Percentiles rank a stretch among this genome's conserved stretches.
Evolutionary conservation across 2,888 invertebrate species (phyloP).

Genomic region (Quadriops clusia): DNA sequence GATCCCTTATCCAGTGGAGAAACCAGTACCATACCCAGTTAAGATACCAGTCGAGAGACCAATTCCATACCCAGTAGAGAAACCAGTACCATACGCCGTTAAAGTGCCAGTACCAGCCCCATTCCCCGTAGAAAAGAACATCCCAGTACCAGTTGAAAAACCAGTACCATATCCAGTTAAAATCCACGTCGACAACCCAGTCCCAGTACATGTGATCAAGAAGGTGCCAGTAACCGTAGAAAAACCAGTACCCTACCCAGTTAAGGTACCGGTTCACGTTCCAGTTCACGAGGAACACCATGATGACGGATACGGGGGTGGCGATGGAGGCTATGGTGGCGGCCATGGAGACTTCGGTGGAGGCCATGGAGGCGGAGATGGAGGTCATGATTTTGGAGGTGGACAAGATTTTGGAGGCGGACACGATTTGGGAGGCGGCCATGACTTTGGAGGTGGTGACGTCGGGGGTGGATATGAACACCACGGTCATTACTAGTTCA

Average conservation of each 20-base stretch:
- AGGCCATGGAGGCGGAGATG: constrained; percentile 18
- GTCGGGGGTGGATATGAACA: constrained; percentile 12
- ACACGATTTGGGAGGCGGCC: constrained; percentile 16
- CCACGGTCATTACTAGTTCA: no score
- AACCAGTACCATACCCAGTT: constrained; percentile 58
- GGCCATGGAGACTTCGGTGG: constrained; percentile 20
- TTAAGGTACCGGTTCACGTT: constrained; percentile 58
- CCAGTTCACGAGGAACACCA: constrained; percentile 41
- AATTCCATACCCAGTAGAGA: constrained; percentile 63
- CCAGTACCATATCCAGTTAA: constrained; percentile 53
- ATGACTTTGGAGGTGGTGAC: constrained; percentile 17
- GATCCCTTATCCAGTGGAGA: constrained; percentile 63
- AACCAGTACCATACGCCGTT: constrained; percentile 63
- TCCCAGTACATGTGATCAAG: constrained; percentile 43
- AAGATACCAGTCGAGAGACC: constrained; percentile 56
- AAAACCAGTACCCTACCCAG: constrained; percentile 55
- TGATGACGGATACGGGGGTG: constrained; percentile 20
- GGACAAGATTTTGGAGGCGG: constrained; percentile 15
- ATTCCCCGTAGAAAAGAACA: constrained; percentile 54
- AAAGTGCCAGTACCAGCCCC: constrained; percentile 63
- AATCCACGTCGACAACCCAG: constrained; percentile 50
- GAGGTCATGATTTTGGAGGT: constrained; percentile 14
- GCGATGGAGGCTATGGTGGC: constrained; percentile 22
- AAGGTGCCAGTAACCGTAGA: constrained; percentile 31
- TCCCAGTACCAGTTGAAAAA: constrained; percentile 55